Base-by-base conservation (phyloP, 2,113 vertebrate species). In the Nibea albiflora region DNA sequence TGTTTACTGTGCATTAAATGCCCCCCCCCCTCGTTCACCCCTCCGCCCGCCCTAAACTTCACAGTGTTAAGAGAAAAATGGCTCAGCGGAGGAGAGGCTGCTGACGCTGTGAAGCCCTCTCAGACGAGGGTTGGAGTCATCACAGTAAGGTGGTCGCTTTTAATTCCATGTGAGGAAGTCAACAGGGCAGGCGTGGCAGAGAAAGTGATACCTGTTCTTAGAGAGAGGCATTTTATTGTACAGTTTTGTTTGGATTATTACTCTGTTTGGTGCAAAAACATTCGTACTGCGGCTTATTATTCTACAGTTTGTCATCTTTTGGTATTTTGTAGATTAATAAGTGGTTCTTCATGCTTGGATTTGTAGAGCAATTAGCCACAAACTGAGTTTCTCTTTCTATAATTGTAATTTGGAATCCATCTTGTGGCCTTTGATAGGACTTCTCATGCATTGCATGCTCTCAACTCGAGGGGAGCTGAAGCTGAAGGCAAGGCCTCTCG, bases 1-100 rank as follows among this genome's bases (percentile, higher is more conserved):
- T 92, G 92, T 95, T 94, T 93, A 93, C 92, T 90, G 92, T 92
- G 92, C 90, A 93, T 92, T 92, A 92, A 93, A 93, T 61, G 87
- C 84, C 84, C 69, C 57, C 84, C 84, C 69, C 57, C 68, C 39
- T 44, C 54, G 6, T 26, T 31, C 26, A 11, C 24, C 64, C 26
- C 26, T 9, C 57, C 39, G 0, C 20, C 54, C 50, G 0, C 24
- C 28, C 57, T 65, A 86, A 89, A 92, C 88, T 90, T 88, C 58
- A 66, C 88, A 78, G 88, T 50, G 86, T 85, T 86, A 87, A 88
- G 91, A 93, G 86, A 92, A 88, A 92, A 93, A 92, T 85, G 88
- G 90, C 87, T 94, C 85, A 90, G 87, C 42, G 65, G 78, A 73
- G 77, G 65, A 85, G 77, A 88, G 76, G 89, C 60, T 91, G 92